A percentile compares a stretch with the other conserved stretches of the same genome.
These are phyloP conservation scores for Merops nubicus DNA, from an alignment of 2,113 vertebrate genomes.

Conservation along the genomic window DNA sequence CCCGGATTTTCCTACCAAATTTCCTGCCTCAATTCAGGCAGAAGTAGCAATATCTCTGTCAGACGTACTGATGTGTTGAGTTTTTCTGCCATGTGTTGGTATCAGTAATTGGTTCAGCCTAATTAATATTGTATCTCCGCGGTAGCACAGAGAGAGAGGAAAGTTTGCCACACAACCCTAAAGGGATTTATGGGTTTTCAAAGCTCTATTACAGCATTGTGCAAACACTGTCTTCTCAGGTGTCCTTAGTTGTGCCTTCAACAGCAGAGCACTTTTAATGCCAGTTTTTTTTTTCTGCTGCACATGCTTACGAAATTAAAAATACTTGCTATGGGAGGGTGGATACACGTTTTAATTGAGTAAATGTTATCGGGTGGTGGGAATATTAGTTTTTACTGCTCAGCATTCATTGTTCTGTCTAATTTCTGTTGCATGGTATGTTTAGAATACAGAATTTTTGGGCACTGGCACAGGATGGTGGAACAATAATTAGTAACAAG, in stretches of 20 bases:
- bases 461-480: not conserved
- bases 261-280: not conserved
- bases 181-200: conserved; percentile 2
- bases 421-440: not conserved
- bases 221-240: not conserved
- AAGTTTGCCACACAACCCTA: not conserved
- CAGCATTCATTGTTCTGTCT: not conserved
- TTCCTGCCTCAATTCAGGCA: not conserved
- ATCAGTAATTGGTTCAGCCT: not conserved
- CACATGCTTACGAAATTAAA: not conserved
- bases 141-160: not conserved
- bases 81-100: not conserved
- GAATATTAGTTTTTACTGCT: not conserved
- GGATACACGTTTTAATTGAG: not conserved
- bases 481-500: not conserved
- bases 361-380: not conserved
- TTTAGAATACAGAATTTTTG: not conserved
- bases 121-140: conserved; percentile 16
- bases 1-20: not conserved
- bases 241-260: not conserved
- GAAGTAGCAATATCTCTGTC: not conserved
- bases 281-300: not conserved
- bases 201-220: not conserved
- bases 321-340: not conserved
- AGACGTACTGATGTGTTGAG: accelerated